Evolutionary conservation across 2,113 vertebrate species (phyloP).

Genomic region (Dascyllus trimaculatus): DNA sequence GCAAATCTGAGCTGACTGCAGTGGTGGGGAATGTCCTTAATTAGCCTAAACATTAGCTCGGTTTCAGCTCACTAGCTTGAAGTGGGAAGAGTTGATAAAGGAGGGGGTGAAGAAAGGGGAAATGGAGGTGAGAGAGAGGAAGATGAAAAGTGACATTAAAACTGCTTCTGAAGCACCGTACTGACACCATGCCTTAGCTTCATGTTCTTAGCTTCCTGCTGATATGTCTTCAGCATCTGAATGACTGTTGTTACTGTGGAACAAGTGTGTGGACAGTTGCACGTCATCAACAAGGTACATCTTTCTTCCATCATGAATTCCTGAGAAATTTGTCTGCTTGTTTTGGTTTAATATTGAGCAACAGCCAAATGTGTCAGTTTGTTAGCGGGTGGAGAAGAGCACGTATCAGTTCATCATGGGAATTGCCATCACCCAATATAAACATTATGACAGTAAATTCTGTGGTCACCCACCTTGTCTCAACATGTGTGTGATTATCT

Average conservation of each 20-base stretch:
- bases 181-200: too few relatives aligned
- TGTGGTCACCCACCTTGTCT: constrained; percentile 8
- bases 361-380: constrained; percentile 6
- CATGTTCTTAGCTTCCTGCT: too few relatives aligned
- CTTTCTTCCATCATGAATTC: neutral
- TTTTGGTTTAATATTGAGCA: constrained; percentile 38
- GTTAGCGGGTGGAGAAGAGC: neutral
- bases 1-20: constrained; percentile 39
- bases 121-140: neutral
- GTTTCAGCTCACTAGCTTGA: constrained; percentile 64
- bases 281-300: neutral
- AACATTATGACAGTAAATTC: constrained; percentile 2
- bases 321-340: constrained; percentile 2
- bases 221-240: too few relatives aligned
- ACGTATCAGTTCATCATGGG: neutral
- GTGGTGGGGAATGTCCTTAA: constrained; percentile 59
- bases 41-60: constrained; percentile 66
- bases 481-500: constrained; percentile 10
- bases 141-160: neutral
- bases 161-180: neutral
- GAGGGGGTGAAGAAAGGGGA: neutral
- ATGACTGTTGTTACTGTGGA: neutral
- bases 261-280: neutral
- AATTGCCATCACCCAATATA: constrained; percentile 19
- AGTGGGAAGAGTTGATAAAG: constrained; percentile 24